Evolutionary conservation across 2,888 invertebrate genomes (phyloP).

Genomic region (Apotomis betuletana): DNA sequence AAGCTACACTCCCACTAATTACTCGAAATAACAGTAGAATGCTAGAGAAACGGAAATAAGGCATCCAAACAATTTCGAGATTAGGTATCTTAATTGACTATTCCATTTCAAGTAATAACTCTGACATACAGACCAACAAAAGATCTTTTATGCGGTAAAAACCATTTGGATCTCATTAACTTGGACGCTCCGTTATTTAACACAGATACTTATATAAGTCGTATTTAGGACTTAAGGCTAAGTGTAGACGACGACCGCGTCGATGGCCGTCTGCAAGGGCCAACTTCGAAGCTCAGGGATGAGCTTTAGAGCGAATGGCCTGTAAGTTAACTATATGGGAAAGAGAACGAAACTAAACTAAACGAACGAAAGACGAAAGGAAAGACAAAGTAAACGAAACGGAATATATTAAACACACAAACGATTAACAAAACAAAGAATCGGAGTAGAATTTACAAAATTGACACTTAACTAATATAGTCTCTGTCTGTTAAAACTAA

Average conservation of each 20-base stretch:
- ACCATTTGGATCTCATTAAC: neutral
- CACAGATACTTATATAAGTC: constrained; percentile 3
- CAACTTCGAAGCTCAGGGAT: no score
- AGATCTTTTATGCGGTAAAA: constrained; percentile 16
- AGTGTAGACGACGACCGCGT: neutral
- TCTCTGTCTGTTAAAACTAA: no score
- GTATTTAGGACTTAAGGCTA: neutral
- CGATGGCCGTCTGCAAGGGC: no score
- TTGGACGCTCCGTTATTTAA: constrained; percentile 6
- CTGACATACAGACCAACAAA: constrained; percentile 17
- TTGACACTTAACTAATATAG: no score
- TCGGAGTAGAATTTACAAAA: no score
- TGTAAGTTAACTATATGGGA: no score
- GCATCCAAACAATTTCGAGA: constrained; percentile 11
- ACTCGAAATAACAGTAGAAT: constrained; percentile 26
- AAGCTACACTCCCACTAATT: constrained; percentile 18
- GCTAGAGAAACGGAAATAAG: constrained; percentile 18
- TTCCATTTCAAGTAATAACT: constrained; percentile 18
- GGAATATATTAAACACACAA: no score
- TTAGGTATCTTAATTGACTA: constrained; percentile 27
- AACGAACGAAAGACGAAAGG: no score
- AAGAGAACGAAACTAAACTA: no score
- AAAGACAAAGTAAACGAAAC: no score
- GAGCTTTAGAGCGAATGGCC: no score
- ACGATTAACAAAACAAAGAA: no score